These are phyloP conservation scores for Epinephelus cyanopodus DNA, from an alignment of 2,113 vertebrate genomes.

Conservation along the genomic window DNA sequence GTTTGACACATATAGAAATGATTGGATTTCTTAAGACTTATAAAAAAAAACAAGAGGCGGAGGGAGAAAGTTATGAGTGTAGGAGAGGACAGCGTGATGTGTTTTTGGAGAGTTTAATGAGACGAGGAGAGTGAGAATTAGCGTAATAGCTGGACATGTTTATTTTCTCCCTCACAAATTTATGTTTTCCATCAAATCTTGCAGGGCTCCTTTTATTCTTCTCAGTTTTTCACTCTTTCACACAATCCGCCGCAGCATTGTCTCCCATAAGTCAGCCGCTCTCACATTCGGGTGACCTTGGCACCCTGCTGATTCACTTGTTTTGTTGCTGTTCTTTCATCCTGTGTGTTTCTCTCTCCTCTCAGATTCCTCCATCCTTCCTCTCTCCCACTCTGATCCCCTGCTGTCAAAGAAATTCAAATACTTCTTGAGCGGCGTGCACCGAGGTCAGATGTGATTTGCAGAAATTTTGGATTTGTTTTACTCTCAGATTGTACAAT, in stretches of 20 bases:
- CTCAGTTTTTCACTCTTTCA: conserved; percentile 19
- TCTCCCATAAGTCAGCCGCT: conserved; percentile 41
- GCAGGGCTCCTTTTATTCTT: background rate
- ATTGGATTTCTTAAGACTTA: conserved; percentile 80
- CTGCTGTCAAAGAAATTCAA: conserved; percentile 69
- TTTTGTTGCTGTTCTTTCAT: conserved; percentile 73
- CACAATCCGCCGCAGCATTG: conserved; percentile 7
- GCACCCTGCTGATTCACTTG: conserved; percentile 68
- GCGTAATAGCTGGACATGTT: background rate
- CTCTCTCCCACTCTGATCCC: conserved; percentile 61
- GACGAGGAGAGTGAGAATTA: background rate
- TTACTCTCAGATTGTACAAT: conserved; percentile 2
- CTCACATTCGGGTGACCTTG: conserved; percentile 67
- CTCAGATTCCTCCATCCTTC: conserved; percentile 44
- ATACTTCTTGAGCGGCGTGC: conserved; percentile 31
- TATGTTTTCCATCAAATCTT: background rate
- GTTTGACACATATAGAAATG: conserved; percentile 83
- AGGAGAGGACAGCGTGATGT: background rate
- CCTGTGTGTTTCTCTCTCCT: conserved; percentile 47
- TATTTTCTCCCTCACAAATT: background rate
- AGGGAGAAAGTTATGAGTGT: conserved; percentile 41
- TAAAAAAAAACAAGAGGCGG: conserved; percentile 3
- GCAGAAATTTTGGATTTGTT: conserved; percentile 45
- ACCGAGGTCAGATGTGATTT: conserved; percentile 45
- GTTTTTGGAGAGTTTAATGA: conserved; percentile 15